Conservation (phyloP, 2,888 invertebrate genomes). For the Drosophila meridionalis region DNA sequence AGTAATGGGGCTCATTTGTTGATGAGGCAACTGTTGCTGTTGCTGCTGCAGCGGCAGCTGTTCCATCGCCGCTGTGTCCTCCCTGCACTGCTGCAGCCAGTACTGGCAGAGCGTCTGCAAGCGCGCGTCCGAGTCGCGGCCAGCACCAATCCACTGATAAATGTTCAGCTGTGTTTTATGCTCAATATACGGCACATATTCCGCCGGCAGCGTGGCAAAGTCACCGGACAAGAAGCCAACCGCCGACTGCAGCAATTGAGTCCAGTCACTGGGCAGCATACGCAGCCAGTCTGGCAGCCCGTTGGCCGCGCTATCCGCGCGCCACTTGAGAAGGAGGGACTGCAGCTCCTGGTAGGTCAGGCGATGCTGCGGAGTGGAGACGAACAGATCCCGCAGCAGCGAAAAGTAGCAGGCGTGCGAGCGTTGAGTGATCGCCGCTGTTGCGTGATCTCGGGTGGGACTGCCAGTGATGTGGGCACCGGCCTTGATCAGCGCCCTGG, state of each 20-base stretch:
- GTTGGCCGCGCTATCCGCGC: conserved; percentile 84
- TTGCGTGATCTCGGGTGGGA: conserved; percentile 46
- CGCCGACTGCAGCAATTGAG: conserved; percentile 90
- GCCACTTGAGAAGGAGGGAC: conserved; percentile 90
- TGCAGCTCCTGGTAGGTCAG: conserved; percentile 92
- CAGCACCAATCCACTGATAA: conserved; percentile 95
- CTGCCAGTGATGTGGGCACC: conserved; percentile 65
- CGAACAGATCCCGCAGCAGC: conserved; percentile 94
- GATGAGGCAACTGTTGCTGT: conserved; percentile 27
- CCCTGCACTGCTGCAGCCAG: conserved; percentile 89
- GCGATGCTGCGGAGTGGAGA: conserved; percentile 93
- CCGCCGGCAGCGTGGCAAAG: conserved; percentile 91
- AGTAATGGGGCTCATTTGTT: conserved; percentile 13
- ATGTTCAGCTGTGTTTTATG: conserved; percentile 90
- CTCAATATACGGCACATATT: conserved; percentile 95
- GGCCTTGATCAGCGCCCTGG: conserved; percentile 34
- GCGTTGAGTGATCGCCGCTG: conserved; percentile 85
- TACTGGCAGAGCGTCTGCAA: conserved; percentile 91
- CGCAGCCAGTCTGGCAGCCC: conserved; percentile 88
- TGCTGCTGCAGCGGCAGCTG: conserved; percentile 23
- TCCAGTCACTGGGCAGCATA: conserved; percentile 87
- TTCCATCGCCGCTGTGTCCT: conserved; percentile 29
- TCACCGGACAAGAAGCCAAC: conserved; percentile 94
- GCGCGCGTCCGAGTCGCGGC: conserved; percentile 93
- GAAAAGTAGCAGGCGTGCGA: conserved; percentile 95